phyloP scores from a whole-genome alignment of 2,113 vertebrate species.

The Malurus cyaneus region DNA sequence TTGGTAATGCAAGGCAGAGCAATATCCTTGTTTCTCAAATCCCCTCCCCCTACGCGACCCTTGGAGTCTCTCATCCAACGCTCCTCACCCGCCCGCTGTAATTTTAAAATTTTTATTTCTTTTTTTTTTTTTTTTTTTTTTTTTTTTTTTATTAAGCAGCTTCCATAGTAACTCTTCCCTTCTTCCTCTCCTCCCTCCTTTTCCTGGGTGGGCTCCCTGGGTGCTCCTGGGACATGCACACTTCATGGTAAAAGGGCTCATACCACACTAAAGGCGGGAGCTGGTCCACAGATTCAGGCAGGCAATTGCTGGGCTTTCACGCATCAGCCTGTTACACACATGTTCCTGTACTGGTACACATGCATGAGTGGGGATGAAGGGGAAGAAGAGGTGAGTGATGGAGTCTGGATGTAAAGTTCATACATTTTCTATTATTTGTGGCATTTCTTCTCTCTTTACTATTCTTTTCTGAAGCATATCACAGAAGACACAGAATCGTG shows the following conservation, averaged over 20 bases:
- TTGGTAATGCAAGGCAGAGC: background rate
- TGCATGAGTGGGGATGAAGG: background rate
- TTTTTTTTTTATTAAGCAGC: background rate
- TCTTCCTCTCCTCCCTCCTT: background rate
- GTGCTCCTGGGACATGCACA: background rate
- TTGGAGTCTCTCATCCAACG: background rate
- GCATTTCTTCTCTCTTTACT: background rate
- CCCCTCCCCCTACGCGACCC: background rate
- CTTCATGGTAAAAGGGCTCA: background rate
- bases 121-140: background rate
- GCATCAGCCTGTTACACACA: background rate
- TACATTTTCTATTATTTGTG: background rate
- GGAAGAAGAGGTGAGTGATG: background rate
- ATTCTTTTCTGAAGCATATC: constrained; percentile 4
- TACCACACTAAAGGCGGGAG: background rate
- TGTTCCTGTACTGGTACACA: background rate
- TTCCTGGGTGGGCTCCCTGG: background rate
- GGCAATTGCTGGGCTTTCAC: background rate
- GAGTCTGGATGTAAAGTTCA: background rate
- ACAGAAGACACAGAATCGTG: background rate
- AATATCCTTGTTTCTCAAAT: background rate
- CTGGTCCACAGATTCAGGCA: background rate
- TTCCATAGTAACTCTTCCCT: background rate
- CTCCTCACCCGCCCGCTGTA: background rate
- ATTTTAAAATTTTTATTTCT: background rate